Evolutionary conservation across 2,797 vertebrate genomes (phyloP), one percentile per base, ranked within the genome.

Genomic region (Macroramphosus scolopax): DNA sequence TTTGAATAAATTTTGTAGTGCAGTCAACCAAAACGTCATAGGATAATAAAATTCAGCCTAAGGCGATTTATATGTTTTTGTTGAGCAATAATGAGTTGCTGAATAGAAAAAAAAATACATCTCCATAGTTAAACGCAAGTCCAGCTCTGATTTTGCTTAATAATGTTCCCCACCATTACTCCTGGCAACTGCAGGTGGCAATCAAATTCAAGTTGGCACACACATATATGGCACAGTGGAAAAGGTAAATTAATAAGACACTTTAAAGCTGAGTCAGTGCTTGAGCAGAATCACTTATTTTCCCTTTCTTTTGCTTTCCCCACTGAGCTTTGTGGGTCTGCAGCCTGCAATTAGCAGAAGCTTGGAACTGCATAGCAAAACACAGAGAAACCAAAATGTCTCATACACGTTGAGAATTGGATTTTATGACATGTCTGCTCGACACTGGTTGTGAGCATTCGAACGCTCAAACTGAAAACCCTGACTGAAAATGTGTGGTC

Each of bases 341-440:
- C 56, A 80, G 80, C 69, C 78, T 87, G 72, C 85, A 87, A 80
- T 85, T 85, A 86, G 67, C 72, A 70, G 51, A 80, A 69, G 69
- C 75, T 80, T 36, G 79, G 81, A 75, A 79, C 58, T 65, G 72
- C 67, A 73, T 42, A 81, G 75, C 78, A 82, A 84, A 83, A 76
- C 26, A 77, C 58, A 74, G 59, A 40, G 63, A 73, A 74, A 84
- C 66, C 72, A 78, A 88, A 89, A 85, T 68, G 75, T 75, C 64
- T 51, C 48, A 13, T 67, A 57, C 72, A 77, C 63, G 24, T 64
- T 79, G 54, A 42, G 72, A 68, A 67, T 62, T 62, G 71, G 66
- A 58, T 62, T 68, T 87, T 85, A 88, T 83, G 70, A 84, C 85
- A 80, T 31, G 65, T 80, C 76, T 78, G 54, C n/a, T n/a, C n/a